phyloP scores from a whole-genome alignment of 2,888 invertebrate genomes.

The Ceriagrion tenellum region DNA sequence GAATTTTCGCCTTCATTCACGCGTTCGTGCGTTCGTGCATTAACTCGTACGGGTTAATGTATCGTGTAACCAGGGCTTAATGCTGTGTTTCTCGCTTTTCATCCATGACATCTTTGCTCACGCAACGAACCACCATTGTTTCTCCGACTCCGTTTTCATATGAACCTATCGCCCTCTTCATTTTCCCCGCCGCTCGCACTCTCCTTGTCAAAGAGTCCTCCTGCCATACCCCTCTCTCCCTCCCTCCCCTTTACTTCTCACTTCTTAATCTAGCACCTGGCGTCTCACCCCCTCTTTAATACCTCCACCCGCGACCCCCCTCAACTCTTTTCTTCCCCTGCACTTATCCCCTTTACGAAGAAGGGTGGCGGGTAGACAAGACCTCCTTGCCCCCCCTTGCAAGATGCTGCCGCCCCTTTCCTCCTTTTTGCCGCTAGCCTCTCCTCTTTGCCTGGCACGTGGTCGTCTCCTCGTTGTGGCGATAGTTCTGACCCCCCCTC shows the following conservation, averaged over 20 bases:
- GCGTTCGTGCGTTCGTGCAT: no score
- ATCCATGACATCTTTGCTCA: no score
- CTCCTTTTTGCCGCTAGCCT: background rate
- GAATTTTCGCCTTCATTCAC: no score
- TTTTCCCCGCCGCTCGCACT: background rate
- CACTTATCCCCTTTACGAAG: background rate
- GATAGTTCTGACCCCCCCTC: background rate
- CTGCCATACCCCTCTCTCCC: background rate
- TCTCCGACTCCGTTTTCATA: no score
- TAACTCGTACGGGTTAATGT: no score
- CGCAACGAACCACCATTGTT: no score
- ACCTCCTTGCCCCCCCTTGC: background rate
- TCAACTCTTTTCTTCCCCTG: conserved; percentile 4
- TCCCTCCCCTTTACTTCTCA: background rate
- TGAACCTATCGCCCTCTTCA: background rate
- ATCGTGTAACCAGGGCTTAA: no score
- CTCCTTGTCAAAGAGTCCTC: background rate
- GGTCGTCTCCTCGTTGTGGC: background rate
- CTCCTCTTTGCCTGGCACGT: background rate
- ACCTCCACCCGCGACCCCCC: background rate
- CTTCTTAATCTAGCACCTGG: conserved; percentile 21
- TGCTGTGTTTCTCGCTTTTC: no score
- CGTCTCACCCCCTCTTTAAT: background rate
- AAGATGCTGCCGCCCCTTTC: background rate
- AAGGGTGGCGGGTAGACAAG: background rate